Conservation (phyloP, 2,113 vertebrate genomes). For the Poecile atricapillus region DNA sequence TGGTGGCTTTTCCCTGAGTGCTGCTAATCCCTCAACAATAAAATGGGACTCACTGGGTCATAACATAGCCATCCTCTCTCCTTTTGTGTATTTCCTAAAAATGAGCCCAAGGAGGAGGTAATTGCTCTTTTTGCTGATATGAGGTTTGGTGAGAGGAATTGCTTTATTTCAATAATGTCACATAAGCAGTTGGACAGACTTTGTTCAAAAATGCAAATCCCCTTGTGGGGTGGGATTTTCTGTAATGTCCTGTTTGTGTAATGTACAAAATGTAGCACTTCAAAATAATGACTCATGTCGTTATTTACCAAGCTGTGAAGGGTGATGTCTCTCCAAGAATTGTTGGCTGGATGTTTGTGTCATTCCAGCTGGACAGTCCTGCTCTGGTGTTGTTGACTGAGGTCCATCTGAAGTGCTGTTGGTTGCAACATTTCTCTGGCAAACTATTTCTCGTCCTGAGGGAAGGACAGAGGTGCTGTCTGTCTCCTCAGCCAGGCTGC, state of each 20-base stretch:
- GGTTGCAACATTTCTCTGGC: not conserved
- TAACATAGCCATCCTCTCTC: not conserved
- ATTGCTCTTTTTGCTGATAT: not conserved
- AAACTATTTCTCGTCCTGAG: not conserved
- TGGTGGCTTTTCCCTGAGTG: not conserved
- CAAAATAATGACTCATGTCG: not conserved
- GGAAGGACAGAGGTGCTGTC: not conserved
- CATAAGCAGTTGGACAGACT: not conserved
- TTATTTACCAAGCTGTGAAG: not conserved
- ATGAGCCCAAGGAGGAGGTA: not conserved
- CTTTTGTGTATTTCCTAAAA: not conserved
- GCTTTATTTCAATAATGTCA: not conserved
- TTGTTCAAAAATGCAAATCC: not conserved
- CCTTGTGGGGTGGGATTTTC: not conserved
- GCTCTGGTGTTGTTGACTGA: not conserved
- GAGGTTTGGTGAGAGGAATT: not conserved
- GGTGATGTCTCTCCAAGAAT: not conserved
- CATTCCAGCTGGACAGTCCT: not conserved
- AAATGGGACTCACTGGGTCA: not conserved
- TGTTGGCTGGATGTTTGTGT: not conserved
- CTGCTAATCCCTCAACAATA: not conserved
- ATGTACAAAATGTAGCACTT: not conserved
- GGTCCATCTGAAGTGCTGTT: not conserved
- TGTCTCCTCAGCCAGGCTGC: not conserved
- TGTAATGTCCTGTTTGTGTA: not conserved